phyloP scores from a whole-genome alignment of 64 coral and sea anemone genomes.

The Stichodactyla mertensii region DNA sequence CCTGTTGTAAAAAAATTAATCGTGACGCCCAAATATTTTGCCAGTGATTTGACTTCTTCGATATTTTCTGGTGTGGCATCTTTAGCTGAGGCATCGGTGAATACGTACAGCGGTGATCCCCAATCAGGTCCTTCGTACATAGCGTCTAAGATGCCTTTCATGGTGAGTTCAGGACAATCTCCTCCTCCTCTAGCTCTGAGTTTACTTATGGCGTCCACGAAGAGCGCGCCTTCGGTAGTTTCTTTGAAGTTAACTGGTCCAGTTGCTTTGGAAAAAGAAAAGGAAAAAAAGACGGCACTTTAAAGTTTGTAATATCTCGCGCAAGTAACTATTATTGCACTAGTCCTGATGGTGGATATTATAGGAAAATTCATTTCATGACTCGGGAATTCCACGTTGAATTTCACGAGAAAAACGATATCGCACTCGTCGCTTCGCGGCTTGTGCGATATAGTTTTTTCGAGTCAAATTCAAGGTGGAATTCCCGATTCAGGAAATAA shows the following conservation, averaged over 20 bases:
- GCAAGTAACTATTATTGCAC: too few relatives aligned
- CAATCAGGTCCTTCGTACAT: slow-evolving; percentile 24
- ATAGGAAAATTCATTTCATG: too few relatives aligned
- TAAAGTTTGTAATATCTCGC: too few relatives aligned
- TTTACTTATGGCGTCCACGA: slow-evolving; percentile 58
- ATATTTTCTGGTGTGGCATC: slow-evolving; percentile 37
- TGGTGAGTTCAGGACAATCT: slow-evolving; percentile 60
- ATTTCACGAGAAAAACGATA: too few relatives aligned
- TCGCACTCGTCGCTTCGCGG: too few relatives aligned
- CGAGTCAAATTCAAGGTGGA: too few relatives aligned
- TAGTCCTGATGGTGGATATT: too few relatives aligned
- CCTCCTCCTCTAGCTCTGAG: slow-evolving; percentile 44
- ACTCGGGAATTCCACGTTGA: too few relatives aligned
- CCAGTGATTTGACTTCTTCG: slow-evolving; percentile 3
- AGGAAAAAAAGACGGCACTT: background rate
- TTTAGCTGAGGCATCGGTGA: slow-evolving; percentile 73
- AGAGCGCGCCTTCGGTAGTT: slow-evolving; percentile 28
- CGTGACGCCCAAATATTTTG: slow-evolving; percentile 23
- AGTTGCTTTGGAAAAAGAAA: background rate
- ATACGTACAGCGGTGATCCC: slow-evolving; percentile 75
- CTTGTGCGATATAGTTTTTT: too few relatives aligned
- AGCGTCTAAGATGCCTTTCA: slow-evolving; percentile 56
- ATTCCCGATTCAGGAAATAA: too few relatives aligned
- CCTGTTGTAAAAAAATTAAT: slow-evolving; percentile 67
- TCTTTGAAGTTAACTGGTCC: slow-evolving; percentile 30